A percentile compares a stretch with the other conserved stretches of the same genome.
These are phyloP conservation scores for Sebastes jordani DNA, from an alignment of 2,797 vertebrate species.

Conservation along the genomic window DNA sequence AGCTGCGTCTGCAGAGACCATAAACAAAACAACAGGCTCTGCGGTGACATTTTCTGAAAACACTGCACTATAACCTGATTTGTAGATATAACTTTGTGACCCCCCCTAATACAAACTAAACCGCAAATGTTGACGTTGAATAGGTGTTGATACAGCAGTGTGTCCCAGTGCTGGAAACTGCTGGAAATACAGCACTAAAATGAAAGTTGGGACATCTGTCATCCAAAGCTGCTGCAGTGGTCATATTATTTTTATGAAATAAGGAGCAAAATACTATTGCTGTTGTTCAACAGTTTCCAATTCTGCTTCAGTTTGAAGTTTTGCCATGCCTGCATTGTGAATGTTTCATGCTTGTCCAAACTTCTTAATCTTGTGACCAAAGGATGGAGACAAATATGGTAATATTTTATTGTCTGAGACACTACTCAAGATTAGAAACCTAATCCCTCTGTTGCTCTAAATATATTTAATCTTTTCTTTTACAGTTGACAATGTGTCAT, in stretches of 20 bases:
- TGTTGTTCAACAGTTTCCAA: neutral
- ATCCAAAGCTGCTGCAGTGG: neutral
- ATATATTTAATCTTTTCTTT: neutral
- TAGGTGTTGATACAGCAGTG: slow-evolving; percentile 3
- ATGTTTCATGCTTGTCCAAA: neutral
- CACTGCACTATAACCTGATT: slow-evolving; percentile 24
- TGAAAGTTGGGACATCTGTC: slow-evolving; percentile 6
- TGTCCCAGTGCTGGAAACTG: neutral
- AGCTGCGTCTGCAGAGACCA: slow-evolving; percentile 44
- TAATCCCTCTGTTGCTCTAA: neutral
- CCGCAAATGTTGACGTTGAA: slow-evolving; percentile 27
- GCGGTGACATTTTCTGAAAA: slow-evolving; percentile 39
- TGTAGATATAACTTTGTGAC: slow-evolving; percentile 20
- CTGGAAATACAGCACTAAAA: slow-evolving; percentile 9
- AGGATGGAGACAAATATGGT: neutral
- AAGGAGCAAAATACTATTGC: neutral
- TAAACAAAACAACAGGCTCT: slow-evolving; percentile 48
- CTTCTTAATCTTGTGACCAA: neutral
- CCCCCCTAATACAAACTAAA: neutral
- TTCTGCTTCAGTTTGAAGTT: neutral
- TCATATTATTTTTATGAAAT: neutral
- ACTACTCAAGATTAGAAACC: neutral
- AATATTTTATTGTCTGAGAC: neutral
- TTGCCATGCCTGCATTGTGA: neutral
- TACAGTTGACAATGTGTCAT: neutral